These are phyloP conservation scores for Festucalex cinctus DNA, from an alignment of 2,113 vertebrate genomes.

Conservation along the genomic window DNA sequence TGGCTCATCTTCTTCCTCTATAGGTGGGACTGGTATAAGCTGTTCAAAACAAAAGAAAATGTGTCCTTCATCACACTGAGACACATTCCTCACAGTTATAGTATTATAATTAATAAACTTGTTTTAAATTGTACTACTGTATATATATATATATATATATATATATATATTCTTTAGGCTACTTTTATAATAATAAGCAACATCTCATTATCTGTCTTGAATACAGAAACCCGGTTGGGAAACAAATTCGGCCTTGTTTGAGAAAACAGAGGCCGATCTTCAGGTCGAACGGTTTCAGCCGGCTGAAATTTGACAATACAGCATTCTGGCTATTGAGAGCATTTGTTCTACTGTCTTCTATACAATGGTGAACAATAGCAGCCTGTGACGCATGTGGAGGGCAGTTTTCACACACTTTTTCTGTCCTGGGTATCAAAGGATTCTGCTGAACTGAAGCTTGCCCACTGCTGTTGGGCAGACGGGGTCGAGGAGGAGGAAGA, in stretches of 20 bases:
- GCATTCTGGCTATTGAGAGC: neutral
- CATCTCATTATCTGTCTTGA: neutral
- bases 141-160: too few species aligned
- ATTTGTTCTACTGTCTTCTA: too few species aligned
- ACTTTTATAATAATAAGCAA: neutral
- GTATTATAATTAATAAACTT: neutral
- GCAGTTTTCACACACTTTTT: neutral
- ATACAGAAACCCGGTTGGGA: neutral
- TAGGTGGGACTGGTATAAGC: conserved; percentile 19
- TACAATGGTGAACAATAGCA: neutral
- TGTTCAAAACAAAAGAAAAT: conserved; percentile 11
- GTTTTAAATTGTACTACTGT: too few species aligned
- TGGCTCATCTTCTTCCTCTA: accelerated
- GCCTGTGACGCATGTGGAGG: neutral
- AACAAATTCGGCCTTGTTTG: too few species aligned
- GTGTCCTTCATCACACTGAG: neutral
- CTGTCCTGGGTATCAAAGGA: neutral
- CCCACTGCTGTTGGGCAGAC: accelerated
- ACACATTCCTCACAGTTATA: neutral
- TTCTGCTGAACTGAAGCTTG: neutral
- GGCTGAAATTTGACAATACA: conserved; percentile 16
- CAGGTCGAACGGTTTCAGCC: neutral
- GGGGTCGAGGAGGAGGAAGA: neutral
- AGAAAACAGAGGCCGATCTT: too few species aligned
- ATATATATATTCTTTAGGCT: too few species aligned